phyloP scores from a whole-genome alignment of 2,797 vertebrate genomes.

The Anguilla anguilla region DNA sequence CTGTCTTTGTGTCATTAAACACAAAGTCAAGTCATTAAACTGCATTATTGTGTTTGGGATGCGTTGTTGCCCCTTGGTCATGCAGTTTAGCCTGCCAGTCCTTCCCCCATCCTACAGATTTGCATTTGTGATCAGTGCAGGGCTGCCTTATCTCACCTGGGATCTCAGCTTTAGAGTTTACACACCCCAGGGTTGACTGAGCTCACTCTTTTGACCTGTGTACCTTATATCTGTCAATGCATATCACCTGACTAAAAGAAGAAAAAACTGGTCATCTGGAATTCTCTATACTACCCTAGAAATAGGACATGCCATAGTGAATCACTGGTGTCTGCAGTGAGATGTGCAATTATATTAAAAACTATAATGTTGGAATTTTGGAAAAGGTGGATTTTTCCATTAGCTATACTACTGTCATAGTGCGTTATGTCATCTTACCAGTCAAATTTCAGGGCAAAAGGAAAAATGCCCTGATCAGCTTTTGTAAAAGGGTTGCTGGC shows the following conservation, averaged over 20 bases:
- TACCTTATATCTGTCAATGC: not conserved
- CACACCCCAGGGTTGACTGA: slow-evolving; percentile 40
- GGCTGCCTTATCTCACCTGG: slow-evolving; percentile 46
- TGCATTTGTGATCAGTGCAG: not conserved
- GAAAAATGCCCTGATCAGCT: not conserved
- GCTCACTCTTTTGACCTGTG: not conserved
- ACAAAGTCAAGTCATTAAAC: not conserved
- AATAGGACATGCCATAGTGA: not conserved
- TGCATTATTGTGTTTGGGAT: not conserved
- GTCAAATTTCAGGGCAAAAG: not conserved
- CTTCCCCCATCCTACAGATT: not conserved
- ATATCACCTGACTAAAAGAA: not conserved
- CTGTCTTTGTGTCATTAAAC: not conserved
- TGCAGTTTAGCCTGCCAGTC: not conserved
- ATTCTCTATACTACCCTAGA: not conserved
- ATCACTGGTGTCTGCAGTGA: not conserved
- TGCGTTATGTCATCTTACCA: not conserved
- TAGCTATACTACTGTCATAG: not conserved
- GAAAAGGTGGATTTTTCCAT: not conserved
- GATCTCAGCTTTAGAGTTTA: slow-evolving; percentile 39
- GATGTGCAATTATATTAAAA: not conserved
- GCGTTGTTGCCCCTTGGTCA: not conserved
- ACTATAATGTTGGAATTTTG: not conserved
- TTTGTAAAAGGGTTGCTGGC: not conserved
- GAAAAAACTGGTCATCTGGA: not conserved